Conservation (phyloP, 2,888 invertebrate genomes). For the Cybosia mesomella region DNA sequence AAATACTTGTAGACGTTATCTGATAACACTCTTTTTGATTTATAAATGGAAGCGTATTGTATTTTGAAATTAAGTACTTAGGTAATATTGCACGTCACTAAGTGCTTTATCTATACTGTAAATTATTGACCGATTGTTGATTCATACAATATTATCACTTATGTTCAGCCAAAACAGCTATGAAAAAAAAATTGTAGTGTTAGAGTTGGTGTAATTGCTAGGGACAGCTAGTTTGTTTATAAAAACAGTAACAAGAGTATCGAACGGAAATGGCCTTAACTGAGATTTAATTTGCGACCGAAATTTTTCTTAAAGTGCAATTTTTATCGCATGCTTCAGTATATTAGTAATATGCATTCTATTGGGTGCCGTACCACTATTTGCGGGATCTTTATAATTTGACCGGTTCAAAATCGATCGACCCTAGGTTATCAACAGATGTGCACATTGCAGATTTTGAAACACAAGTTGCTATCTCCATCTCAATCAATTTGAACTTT, state of each 20-base stretch:
- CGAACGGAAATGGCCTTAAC: no score
- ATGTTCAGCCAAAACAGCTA: neutral
- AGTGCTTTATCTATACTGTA: neutral
- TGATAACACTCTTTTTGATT: conserved; percentile 5
- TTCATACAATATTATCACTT: neutral
- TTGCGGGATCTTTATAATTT: neutral
- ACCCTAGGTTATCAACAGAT: no score
- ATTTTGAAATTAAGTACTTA: neutral
- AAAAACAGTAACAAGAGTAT: no score
- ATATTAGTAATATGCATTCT: no score
- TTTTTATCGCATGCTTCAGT: no score
- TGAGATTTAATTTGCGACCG: no score
- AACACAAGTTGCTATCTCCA: neutral
- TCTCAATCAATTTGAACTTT: neutral
- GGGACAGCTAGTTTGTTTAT: no score
- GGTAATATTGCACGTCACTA: neutral
- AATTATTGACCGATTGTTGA: neutral
- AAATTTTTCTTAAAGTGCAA: no score
- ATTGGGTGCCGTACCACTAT: no score
- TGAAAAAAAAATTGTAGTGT: neutral
- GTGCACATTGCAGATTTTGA: no score
- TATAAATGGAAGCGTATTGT: conserved; percentile 5
- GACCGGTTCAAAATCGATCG: neutral
- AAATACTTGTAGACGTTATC: conserved; percentile 23
- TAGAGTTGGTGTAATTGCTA: no score